Evolutionary conservation across 2,797 vertebrate genomes (phyloP), one percentile per base, ranked within the genome.

Genomic region (Oreochromis grahami): DNA sequence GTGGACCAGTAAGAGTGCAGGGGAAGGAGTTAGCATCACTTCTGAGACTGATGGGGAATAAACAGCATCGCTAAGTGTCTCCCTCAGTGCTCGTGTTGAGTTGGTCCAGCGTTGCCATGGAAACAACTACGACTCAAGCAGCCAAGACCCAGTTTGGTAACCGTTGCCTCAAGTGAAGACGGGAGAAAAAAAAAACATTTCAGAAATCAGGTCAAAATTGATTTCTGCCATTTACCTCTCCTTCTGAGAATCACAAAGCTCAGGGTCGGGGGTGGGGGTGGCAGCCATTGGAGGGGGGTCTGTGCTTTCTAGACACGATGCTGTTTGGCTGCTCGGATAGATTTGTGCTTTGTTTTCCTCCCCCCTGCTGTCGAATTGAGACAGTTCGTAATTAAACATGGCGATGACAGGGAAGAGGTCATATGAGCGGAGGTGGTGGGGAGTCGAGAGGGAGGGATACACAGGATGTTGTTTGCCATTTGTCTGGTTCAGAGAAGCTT

Each of bases 81-180:
- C 91, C 84, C 90, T 94, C 93, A 90, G 90, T 79, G 91, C 91
- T 93, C 74, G 87, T 90, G 92, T 92, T 93, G 91, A 87, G 89
- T 86, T 78, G 88, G 92, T 92, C 93, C 89, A 89, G 85, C 2
- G 60, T 95, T 95, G 92, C 93, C 93, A 93, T 92, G 93, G 95
- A 94, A 95, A 96, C 95, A 93, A 90, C 88, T 92, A 94, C 84
- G 76, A 94, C 94, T 93, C 90, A 88, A 93, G 92, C 92, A 91
- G 88, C 86, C 50, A 29, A 92, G 93, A 91, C 92, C 88, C 83
- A 89, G 92, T 91, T 90, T 89, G 85, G 87, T 92, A 90, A 89
- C 77, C n/a, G 11, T 82, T 81, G 79, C 81, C 85, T 90, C 72
- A 77, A 89, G 88, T 87, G 53, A 90, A 82, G 81, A 82, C 56